Base-by-base conservation (phyloP, 2,888 invertebrate species). In the Malthinus seriepunctatus region DNA sequence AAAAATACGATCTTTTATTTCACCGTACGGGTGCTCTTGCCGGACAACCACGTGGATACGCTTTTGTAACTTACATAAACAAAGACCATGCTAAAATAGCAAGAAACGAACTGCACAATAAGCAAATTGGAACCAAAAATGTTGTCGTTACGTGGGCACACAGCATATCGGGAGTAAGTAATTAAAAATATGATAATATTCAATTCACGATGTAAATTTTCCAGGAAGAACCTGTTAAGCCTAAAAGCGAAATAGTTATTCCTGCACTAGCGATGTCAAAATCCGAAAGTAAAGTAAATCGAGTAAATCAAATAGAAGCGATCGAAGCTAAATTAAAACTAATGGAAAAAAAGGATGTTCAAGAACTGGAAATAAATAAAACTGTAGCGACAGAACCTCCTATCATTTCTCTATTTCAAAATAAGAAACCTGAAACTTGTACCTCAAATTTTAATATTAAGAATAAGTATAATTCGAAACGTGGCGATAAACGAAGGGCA, bases 1-100 rank as follows among this genome's bases (percentile, higher is more conserved):
- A 93, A 83, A 95, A 95, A 87, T 95, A 96, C 82, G 96, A 97
- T 82, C 90, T 95, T 81, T 86, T 97, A 68, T 95, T 95, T 78
- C 95, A 96, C 80, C 93, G 94, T 67, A 88, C 89, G 66, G 96
- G 96, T 67, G 93, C 95, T 35, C 86, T 90, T 67, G 86, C 88
- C 67, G 95, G 95, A 50, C 92, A 92, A 76, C 93, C 96, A 0
- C 83, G 95, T 61, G 96, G 97, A 12, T 97, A 95, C 76, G 95
- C 95, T 12, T 97, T 97, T 79, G 93, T 95, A 51, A 95, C 95
- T 0, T 96, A 90, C 76, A 84, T 56, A 1, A 72, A 79, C 67
- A 80, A 82, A 51, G 82, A 84, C 51, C 88, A 91, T 67, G 93
- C 94, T 0, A 78, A 85, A 37, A 82, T 80, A 66, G 93, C 93